These are phyloP conservation scores for Corythaixoides concolor DNA, from an alignment of 2,113 vertebrate genomes.

Conservation along the genomic window DNA sequence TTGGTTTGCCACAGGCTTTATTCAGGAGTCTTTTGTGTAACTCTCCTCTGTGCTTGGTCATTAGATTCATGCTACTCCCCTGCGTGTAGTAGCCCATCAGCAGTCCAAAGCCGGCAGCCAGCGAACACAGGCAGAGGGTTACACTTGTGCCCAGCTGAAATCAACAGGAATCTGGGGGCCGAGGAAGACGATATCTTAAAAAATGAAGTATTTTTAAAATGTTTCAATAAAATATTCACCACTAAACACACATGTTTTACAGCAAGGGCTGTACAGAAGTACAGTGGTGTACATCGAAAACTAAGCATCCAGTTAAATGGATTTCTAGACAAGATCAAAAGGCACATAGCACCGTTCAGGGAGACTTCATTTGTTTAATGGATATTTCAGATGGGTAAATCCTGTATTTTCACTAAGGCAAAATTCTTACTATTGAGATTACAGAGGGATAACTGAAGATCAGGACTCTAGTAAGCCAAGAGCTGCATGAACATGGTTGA, in stretches of 20 bases:
- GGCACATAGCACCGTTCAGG: neutral
- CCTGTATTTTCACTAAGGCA: neutral
- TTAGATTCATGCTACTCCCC: slow-evolving; percentile 17
- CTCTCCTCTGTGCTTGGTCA: slow-evolving; percentile 19
- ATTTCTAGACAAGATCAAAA: neutral
- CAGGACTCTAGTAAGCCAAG: neutral
- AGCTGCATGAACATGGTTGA: neutral
- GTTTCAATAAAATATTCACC: neutral
- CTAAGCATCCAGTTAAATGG: neutral
- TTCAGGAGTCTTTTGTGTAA: slow-evolving; percentile 42
- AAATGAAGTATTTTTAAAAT: neutral
- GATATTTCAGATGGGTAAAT: neutral
- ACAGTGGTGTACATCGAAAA: neutral
- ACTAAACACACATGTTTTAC: neutral
- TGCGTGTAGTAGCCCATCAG: neutral
- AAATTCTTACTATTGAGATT: neutral
- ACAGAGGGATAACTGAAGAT: neutral
- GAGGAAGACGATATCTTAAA: neutral
- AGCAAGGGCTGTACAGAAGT: neutral
- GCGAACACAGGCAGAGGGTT: neutral
- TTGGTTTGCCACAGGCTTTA: slow-evolving; percentile 21
- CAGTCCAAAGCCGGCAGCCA: neutral
- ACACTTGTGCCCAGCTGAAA: neutral
- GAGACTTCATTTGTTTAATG: neutral
- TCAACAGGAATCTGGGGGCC: neutral